Evolutionary conservation across 2,797 vertebrate species (phyloP), one percentile per base, ranked within the genome.

Genomic region (Gobionotothen gibberifrons): DNA sequence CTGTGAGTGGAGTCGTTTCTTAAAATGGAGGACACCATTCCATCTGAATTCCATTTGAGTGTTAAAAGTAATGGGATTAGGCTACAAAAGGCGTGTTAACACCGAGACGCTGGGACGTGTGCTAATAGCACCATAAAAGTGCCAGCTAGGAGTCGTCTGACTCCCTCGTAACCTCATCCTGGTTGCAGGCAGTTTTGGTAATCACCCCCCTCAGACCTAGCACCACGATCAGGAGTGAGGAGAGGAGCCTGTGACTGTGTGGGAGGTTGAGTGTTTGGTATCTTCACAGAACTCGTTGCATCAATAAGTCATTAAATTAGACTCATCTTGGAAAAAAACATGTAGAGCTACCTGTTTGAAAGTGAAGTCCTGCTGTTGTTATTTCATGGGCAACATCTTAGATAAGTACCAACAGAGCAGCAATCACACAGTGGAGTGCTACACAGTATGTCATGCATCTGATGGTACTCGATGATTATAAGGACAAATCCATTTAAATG

Each of bases 101-200:
- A 72, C 68, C 3, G 67, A 91, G 86, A 87, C 76, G 63, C 81
- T 77, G 74, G 72, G 77, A 85, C 48, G 78, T 61, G 85, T 64
- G 84, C 81, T 92, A 92, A 92, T 92, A 86, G 90, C 83, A 42
- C 84, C 76, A 85, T 91, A 86, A 90, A 91, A 88, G 87, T 83
- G 81, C 55, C 87, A 87, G 77, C 81, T 91, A 88, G 86, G 76
- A 72, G 86, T 73, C 70, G 81, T 67, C 75, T 69, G 60, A 66
- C 69, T 85, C 69, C 49, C 73, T 71, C 59, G 54, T 79, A 89
- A 78, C 78, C 78, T 79, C 72, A 65, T 65, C 72, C 72, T 73
- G 82, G 67, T 59, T 68, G 69, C 55, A 85, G 69, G 77, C 77
- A 59, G 71, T 32, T 59, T 65, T 58, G 74, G 59, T 84, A 76